phyloP scores from a whole-genome alignment of 2,797 vertebrate genomes.

The Pachyuromys duprasi region DNA sequence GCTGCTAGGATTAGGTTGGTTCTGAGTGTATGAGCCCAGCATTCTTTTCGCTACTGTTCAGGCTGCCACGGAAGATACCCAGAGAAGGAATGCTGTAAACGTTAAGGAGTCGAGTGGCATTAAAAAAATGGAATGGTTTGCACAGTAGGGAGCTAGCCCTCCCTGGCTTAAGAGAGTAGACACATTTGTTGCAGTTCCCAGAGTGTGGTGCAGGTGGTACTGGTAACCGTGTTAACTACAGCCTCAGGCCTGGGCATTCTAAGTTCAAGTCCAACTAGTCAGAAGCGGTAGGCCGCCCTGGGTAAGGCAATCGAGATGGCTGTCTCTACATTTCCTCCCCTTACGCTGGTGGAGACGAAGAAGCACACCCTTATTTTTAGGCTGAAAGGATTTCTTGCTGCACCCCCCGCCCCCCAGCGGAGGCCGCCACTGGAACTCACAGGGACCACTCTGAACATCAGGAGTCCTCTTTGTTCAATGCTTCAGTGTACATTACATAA shows the following conservation, averaged over 20 bases:
- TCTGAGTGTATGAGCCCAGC: not conserved
- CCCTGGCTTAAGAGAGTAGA: too few relatives aligned
- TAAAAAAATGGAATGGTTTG: not conserved
- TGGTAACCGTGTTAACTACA: not conserved
- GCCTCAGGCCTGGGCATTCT: not conserved
- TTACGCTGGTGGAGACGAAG: not conserved
- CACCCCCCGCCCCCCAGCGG: not conserved
- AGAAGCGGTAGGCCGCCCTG: not conserved
- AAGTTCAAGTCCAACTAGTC: not conserved
- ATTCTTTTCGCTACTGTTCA: not conserved
- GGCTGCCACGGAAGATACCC: constrained; percentile 31
- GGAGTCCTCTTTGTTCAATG: not conserved
- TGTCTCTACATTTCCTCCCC: not conserved
- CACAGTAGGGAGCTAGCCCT: not conserved
- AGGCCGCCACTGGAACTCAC: not conserved
- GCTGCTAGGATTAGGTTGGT: not conserved
- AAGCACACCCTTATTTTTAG: not conserved
- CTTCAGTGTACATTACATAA: not conserved
- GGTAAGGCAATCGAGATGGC: not conserved
- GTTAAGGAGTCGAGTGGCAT: not conserved
- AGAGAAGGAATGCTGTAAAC: not conserved
- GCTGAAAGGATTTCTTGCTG: not conserved
- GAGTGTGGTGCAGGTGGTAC: not conserved
- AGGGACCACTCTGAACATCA: not conserved
- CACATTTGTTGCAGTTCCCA: accelerated